A percentile compares a stretch with the other conserved stretches of the same genome.
Conservation (phyloP, 2,113 vertebrate genomes). For the Cichladusa arquata region DNA sequence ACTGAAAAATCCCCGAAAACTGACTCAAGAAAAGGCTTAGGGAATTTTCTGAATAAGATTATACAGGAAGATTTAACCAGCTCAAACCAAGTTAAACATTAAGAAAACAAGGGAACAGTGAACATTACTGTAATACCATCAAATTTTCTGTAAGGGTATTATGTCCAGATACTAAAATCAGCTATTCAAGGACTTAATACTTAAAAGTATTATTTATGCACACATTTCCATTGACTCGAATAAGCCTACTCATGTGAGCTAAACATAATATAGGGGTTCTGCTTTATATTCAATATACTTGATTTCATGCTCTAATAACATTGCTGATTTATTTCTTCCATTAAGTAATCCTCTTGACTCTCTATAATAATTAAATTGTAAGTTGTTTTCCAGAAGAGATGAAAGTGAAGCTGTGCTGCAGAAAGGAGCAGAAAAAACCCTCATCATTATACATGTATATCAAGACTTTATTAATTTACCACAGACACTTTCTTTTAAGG, state of each 20-base stretch:
- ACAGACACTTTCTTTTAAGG: neutral
- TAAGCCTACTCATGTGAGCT: neutral
- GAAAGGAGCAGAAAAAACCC: neutral
- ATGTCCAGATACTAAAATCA: neutral
- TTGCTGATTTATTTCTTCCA: slow-evolving; percentile 57
- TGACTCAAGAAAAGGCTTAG: neutral
- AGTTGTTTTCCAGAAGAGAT: slow-evolving; percentile 42
- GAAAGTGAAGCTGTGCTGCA: slow-evolving; percentile 6
- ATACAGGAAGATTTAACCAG: neutral
- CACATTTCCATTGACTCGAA: neutral
- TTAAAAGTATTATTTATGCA: neutral
- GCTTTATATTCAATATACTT: slow-evolving; percentile 37
- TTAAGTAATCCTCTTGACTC: slow-evolving; percentile 57
- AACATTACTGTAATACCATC: neutral
- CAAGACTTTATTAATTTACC: slow-evolving; percentile 22
- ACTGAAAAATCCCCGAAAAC: neutral
- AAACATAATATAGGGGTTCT: neutral
- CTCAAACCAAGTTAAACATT: neutral
- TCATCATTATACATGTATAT: slow-evolving; percentile 11
- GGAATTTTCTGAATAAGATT: neutral
- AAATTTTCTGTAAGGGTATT: neutral
- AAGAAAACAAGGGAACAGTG: neutral
- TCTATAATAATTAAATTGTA: slow-evolving; percentile 53
- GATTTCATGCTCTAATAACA: slow-evolving; percentile 72
- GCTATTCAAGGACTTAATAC: neutral